Base-by-base conservation (phyloP, 2,888 invertebrate genomes). In the Creontiades dilutus region DNA sequence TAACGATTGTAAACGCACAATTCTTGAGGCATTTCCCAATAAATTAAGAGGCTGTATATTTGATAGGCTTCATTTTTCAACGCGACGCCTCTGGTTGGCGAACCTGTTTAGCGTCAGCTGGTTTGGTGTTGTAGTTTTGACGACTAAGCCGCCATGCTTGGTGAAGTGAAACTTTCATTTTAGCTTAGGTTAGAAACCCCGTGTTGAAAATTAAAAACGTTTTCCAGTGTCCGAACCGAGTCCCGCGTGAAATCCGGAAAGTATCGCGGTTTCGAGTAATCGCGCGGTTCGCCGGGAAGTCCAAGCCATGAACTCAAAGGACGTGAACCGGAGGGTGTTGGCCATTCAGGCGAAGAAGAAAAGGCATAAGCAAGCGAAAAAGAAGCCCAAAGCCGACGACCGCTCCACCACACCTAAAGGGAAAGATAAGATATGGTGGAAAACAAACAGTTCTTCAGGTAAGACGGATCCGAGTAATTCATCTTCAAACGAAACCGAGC, bases 341-440 rank as follows among this genome's bases (percentile, higher is more conserved):
- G 97, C 97, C 93, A 97, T 97, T 93, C 97, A 97, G 95, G 97
- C 97, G 93, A 97, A 97, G 95, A 97, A 97, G 95, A 97, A 97
- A 94, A 95, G 97, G 92, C 97, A 97, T 94, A 97, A 97, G 96
- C 95, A 96, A 92, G 96, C 96, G 92, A 97, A 97, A 94, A 97
- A 97, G 94, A 97, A 97, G 89, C 91, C 90, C 89, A 92, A 91
- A 89, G 90, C 91, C 28, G 91, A 92, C 90, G 92, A 91, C 55
- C 88, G 91, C 27, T 90, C 91, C 81, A 91, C 91, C 90, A 91
- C 91, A 89, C 91, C 91, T 82, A 92, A 92, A 78, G 90, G 91
- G 46, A 92, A 92, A 76, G 52, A 68, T 23, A 68, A 68, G 23
- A 23, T 68, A 23, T 68, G 68, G 68, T 68, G 68, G 68, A 68